Evolutionary conservation across 2,888 invertebrate genomes (phyloP).

Genomic region (Sthenelais limicola): DNA sequence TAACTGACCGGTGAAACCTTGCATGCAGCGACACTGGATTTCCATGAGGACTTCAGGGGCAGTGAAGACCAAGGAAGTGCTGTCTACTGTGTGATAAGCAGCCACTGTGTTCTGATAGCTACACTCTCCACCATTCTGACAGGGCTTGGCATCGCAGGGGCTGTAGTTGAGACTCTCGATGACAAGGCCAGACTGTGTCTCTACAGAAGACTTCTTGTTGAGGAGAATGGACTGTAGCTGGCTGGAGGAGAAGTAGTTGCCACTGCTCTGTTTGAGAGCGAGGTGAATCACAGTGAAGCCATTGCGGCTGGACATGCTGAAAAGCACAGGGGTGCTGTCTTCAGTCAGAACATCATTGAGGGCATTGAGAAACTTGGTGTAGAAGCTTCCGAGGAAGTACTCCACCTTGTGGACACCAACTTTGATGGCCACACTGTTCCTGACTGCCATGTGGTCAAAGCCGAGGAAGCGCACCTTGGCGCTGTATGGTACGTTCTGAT

Average conservation of each 20-base stretch:
- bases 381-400: slow-evolving; percentile 84
- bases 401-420: slow-evolving; percentile 82
- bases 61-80: slow-evolving; percentile 85
- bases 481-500: slow-evolving; percentile 88
- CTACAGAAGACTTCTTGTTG: slow-evolving; percentile 50
- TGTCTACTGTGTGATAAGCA: slow-evolving; percentile 83
- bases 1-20: slow-evolving; percentile 91
- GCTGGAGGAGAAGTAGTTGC: slow-evolving; percentile 75
- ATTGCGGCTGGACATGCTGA: slow-evolving; percentile 49
- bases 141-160: slow-evolving; percentile 76
- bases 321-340: slow-evolving; percentile 17
- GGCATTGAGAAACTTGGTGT: slow-evolving; percentile 81
- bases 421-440: slow-evolving; percentile 85
- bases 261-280: slow-evolving; percentile 74
- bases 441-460: slow-evolving; percentile 86
- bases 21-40: slow-evolving; percentile 87
- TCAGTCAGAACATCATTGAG: slow-evolving; percentile 75
- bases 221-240: slow-evolving; percentile 49
- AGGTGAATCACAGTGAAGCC: slow-evolving; percentile 49
- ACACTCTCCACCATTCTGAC: slow-evolving; percentile 75
- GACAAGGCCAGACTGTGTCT: slow-evolving; percentile 53
- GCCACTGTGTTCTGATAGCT: slow-evolving; percentile 65
- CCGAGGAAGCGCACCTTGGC: slow-evolving; percentile 86
- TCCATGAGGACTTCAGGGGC: slow-evolving; percentile 86
- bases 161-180: slow-evolving; percentile 57